Conservation (phyloP, 2,113 vertebrate species). For the Pagrus major region DNA sequence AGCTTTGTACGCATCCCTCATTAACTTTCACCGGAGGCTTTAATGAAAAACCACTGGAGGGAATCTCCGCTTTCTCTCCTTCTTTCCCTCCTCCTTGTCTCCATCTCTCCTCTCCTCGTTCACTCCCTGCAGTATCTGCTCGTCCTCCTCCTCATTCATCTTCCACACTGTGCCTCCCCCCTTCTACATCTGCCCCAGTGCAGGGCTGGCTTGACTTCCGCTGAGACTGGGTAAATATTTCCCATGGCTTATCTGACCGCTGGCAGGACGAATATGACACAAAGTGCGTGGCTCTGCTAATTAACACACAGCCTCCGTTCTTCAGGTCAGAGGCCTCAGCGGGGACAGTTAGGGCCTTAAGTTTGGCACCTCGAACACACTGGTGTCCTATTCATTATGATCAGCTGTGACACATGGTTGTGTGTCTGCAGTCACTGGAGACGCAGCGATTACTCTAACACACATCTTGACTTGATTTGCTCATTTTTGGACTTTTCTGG, state of each 20-base stretch:
- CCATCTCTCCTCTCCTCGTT: conserved; percentile 50
- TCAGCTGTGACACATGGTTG: not conserved
- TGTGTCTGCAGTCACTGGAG: conserved; percentile 17
- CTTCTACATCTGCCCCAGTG: conserved; percentile 50
- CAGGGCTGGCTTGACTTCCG: conserved; percentile 74
- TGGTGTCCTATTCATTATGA: not conserved
- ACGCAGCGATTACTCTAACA: conserved; percentile 21
- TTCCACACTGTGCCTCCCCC: conserved; percentile 35
- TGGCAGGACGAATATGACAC: conserved; percentile 58
- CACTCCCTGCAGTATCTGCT: conserved; percentile 62
- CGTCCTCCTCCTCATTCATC: conserved; percentile 71
- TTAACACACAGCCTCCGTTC: conserved; percentile 60
- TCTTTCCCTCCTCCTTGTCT: conserved; percentile 3
- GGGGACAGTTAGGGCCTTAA: conserved; percentile 1
- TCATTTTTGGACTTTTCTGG: conserved; percentile 12
- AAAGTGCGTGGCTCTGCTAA: conserved; percentile 62
- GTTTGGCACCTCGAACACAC: conserved; percentile 29
- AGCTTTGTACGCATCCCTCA: conserved; percentile 76
- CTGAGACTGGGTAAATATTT: conserved; percentile 79
- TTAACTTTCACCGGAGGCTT: conserved; percentile 77
- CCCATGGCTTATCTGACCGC: conserved; percentile 81
- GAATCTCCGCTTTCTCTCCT: conserved; percentile 69
- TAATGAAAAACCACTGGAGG: conserved; percentile 83
- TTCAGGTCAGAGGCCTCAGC: conserved; percentile 26
- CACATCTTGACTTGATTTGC: conserved; percentile 76